Conservation (phyloP, 53 echinoderm and acorn worm species). For the Antedon mediterranea region DNA sequence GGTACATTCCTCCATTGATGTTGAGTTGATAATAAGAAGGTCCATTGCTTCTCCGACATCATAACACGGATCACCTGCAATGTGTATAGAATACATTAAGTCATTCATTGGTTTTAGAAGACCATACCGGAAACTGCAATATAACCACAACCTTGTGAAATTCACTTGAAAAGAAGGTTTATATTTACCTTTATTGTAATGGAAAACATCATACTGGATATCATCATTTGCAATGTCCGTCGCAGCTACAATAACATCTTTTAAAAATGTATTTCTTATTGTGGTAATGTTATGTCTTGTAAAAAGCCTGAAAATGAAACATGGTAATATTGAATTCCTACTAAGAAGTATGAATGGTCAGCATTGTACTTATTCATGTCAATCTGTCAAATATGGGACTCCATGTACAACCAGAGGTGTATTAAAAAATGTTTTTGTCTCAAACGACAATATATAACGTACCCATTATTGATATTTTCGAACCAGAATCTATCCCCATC, state of each 20-base stretch:
- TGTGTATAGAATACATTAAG: no score
- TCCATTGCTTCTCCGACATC: neutral
- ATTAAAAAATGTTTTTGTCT: no score
- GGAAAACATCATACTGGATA: neutral
- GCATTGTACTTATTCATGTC: no score
- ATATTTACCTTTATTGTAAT: neutral
- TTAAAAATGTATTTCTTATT: neutral
- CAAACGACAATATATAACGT: no score
- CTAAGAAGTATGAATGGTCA: neutral
- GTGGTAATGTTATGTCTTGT: neutral
- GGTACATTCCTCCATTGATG: neutral
- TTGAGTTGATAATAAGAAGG: neutral
- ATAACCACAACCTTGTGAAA: no score
- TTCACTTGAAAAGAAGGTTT: no score
- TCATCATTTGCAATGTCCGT: neutral
- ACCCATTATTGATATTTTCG: conserved; percentile 1
- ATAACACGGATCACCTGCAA: neutral
- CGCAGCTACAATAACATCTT: neutral
- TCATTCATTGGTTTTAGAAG: no score
- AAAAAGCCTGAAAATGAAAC: neutral
- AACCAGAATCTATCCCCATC: conserved; percentile 6
- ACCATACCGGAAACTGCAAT: no score
- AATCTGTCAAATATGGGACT: no score
- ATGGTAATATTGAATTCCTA: neutral
- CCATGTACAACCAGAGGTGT: no score